A percentile compares a stretch with the other conserved stretches of the same genome.
These are phyloP conservation scores for Charadrius vociferus DNA, from an alignment of 2,113 vertebrate species.

Conservation along the genomic window DNA sequence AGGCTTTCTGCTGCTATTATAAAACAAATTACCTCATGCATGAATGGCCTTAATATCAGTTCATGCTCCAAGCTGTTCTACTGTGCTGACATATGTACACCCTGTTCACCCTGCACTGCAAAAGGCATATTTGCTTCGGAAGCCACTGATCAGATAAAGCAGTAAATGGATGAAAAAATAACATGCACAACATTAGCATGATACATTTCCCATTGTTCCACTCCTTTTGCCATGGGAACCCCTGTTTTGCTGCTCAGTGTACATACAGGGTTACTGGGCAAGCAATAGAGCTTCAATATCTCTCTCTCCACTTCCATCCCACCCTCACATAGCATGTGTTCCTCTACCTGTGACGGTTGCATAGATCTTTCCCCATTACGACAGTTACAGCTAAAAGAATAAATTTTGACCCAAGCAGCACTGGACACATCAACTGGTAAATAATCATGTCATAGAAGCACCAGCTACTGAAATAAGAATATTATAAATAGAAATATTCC, in stretches of 20 bases:
- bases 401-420: not conserved
- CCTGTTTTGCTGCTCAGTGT: not conserved
- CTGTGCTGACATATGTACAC: conserved; percentile 43
- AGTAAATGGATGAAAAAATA: not conserved
- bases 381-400: not conserved
- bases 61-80: conserved; percentile 50
- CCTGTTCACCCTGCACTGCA: not conserved
- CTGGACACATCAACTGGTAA: not conserved
- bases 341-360: not conserved
- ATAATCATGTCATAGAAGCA: not conserved
- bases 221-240: not conserved
- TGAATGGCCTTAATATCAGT: conserved; percentile 38
- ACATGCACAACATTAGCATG: not conserved
- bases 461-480: not conserved
- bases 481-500: conserved; percentile 65
- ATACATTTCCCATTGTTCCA: not conserved
- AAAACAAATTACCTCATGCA: conserved; percentile 52
- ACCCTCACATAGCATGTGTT: not conserved
- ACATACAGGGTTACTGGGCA: not conserved
- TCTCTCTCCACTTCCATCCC: not conserved
- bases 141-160: not conserved
- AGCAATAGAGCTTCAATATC: not conserved
- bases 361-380: not conserved
- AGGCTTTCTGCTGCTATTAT: conserved; percentile 29
- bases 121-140: not conserved